Conservation (phyloP, 2,888 invertebrate species). For the Exocentrus adspersus region DNA sequence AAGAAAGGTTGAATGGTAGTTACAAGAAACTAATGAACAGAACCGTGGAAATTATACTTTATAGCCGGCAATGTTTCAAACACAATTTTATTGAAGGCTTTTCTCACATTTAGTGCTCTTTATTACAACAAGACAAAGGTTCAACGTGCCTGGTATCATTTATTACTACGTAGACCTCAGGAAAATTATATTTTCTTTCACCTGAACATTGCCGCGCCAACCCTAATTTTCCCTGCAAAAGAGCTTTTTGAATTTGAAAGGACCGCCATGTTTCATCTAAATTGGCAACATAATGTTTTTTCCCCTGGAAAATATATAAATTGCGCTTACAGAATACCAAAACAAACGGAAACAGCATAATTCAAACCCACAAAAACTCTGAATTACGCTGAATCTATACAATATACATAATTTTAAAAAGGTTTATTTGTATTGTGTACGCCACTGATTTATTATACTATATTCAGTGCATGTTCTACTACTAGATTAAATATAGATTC, state of each 20-base stretch:
- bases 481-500: no score
- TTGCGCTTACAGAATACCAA: no score
- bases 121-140: background rate
- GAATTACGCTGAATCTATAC: no score
- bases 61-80: constrained; percentile 13
- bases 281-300: no score
- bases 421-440: no score
- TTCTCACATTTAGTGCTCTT: constrained; percentile 8
- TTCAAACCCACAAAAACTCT: no score
- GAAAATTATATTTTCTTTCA: background rate
- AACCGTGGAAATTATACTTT: constrained; percentile 13
- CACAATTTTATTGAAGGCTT: constrained; percentile 13
- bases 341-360: no score
- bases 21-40: constrained; percentile 17
- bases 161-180: background rate
- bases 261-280: constrained; percentile 23
- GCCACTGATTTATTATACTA: no score
- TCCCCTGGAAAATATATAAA: no score
- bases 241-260: constrained; percentile 27
- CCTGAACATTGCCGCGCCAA: background rate
- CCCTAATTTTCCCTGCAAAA: background rate
- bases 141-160: background rate
- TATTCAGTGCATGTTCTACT: no score
- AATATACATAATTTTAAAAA: no score
- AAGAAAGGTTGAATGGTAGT: constrained; percentile 17